Base-by-base conservation (phyloP, 1,140 invertebrate genomes). In the Lineus longissimus region DNA sequence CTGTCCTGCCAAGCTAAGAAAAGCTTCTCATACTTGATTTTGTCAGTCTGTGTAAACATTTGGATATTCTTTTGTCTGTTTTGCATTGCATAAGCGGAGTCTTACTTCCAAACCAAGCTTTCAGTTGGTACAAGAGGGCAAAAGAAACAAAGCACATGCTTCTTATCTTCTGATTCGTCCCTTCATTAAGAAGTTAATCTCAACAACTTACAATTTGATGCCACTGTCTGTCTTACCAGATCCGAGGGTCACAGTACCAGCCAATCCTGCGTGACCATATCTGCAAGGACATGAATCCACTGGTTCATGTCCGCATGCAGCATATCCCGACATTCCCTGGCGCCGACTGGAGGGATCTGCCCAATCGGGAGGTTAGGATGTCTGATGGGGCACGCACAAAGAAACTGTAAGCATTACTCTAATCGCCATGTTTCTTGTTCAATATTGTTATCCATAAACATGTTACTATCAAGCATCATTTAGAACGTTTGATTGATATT, bases 261-360 rank as follows among this genome's bases (percentile, higher is more conserved):
- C 80, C 83, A 0, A 79, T 86, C 43, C 73, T 92, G 13, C 78
- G 84, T 7, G 91, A 94, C 79, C 92, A 95, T 70, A 88, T 93
- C 65, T 93, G 91, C 72, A 94, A 93, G 78, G 89, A 92, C 65
- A 91, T 94, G 90, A 87, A 87, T 41, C 85, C 89, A 1, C 76
- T 94, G 17, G 89, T 92, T 2, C 88, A 88, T 74, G 89, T 90
- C 2, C 84, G 92, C 55, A 93, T 95, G 70, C 81, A 84, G 40
- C 83, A 91, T 65, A 89, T 94, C 64, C 92, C 92, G 22, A 86
- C 86, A 1, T 83, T 82, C 15, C 86, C 86, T 15, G 91, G 91
- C 13, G 88, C 90, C 6, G 92, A 95, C 76, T 95, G 92, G 92
- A 84, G 92, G 61, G 91, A 93, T 81, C 81, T 95, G 9, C 92